Base-by-base conservation (phyloP, 2,113 vertebrate species). In the Coptodon bakossiorum region DNA sequence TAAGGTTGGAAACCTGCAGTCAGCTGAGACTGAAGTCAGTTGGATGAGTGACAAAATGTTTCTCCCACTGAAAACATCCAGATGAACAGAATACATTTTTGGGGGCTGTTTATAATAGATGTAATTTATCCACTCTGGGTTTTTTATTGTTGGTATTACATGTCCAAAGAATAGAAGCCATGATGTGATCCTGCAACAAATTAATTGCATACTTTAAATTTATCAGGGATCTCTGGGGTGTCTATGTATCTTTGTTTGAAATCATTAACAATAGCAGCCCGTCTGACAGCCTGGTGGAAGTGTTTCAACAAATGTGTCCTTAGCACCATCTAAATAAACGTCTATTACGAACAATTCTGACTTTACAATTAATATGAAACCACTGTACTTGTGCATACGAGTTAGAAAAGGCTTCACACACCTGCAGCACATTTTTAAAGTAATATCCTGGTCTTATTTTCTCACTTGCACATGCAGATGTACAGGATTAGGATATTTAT, bases 311-410 rank as follows among this genome's bases (percentile, higher is more conserved):
- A 31, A 61, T 61, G 57, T 59, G 14, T 16, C 56, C 56, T 59
- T 29, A 59, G 56, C 31, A 31, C 31, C 31, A 31, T 6, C 6
- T 6, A 31, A 31, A 31, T 6, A 31, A 31, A 31, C 31, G 6
- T 31, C 8, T 31, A 59, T 59, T 1, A 31, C 3, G 0, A 61
- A 61, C 57, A 61, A 6, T 17, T 0, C 27, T 61, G 27, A 31
- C 57, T 31, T 61, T 61, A 1, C 57, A 9, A 6, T 31, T 17
- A 61, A 31, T 2, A 61, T 61, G 57, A 16, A 59, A 59, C 13
- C 56, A 29, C 56, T 29, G 56, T 59, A 59, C 56, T 29, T 59
- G 56, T 29, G 56, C 56, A 59, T 16, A 59, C 7, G 5, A 59
- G 56, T 59, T 0, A 59, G 56, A 29, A 59, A 59, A 59, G 56